Base-by-base conservation (phyloP, 2,113 vertebrate genomes). In the Pionites leucogaster region DNA sequence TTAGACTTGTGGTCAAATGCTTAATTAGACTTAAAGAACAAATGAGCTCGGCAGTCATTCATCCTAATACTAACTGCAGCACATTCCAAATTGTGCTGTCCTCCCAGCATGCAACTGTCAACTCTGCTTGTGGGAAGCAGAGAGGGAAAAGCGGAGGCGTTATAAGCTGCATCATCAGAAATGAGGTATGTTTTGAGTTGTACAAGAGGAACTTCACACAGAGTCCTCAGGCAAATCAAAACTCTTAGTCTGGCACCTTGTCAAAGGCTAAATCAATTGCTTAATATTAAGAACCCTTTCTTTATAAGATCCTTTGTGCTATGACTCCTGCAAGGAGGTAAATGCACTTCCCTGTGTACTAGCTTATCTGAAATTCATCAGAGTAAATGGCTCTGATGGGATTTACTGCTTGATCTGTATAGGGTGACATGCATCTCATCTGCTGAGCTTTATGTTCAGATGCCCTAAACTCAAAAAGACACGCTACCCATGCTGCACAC, bases 341-440 rank as follows among this genome's bases (percentile, higher is more conserved):
- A 57, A 47, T 8, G n/a, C 16, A 44, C 31, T n/a, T 63, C 62
- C 37, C 68, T 68, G 23, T 49, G 39, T 33, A 29, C 63, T 31
- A 64, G 20, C 42, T 70, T 59, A 52, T 71, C 89, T 63, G 78
- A 92, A 76, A 92, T 71, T 77, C 72, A 47, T 67, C 52, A 27
- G 62, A 85, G n/a, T 76, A 80, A 93, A 86, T 55, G 22, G 77
- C 91, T 93, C 87, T 81, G 57, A 31, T 14, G 31, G 85, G 93
- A 95, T 95, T 93, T 95, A 72, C 33, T 68, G 64, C 52, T 76
- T 77, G 82, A 87, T 49, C 63, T 87, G 64, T 44, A 29, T n/a
- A 68, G 76, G 60, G 31, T 83, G 81, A 86, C 47, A 52, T 25
- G 27, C 17, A 68, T 80, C 85, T n/a, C 68, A 76, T 86, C 84